Percentiles rank a stretch among this genome's conserved stretches.
These are phyloP conservation scores for Magallana angulata DNA, from an alignment of 1,140 invertebrate genomes.

Conservation along the genomic window DNA sequence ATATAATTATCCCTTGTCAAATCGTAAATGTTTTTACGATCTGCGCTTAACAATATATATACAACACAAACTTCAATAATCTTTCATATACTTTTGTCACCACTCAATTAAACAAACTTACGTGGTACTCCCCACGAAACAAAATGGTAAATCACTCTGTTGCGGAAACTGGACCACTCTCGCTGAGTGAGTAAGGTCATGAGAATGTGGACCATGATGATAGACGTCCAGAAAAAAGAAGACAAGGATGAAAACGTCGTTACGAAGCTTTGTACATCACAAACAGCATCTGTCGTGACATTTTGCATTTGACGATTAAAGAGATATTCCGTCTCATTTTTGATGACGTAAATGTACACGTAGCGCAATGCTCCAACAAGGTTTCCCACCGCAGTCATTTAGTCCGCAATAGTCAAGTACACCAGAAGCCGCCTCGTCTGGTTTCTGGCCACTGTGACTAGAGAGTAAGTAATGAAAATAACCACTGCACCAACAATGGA, in stretches of 20 bases:
- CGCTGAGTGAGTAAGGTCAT: background rate
- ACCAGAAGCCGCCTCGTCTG: constrained; percentile 41
- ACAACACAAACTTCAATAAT: too few species aligned
- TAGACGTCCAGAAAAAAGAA: constrained; percentile 50
- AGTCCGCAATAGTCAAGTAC: constrained; percentile 43
- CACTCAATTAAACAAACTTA: background rate
- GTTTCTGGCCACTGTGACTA: constrained; percentile 21
- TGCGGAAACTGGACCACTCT: background rate
- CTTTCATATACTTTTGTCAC: too few species aligned
- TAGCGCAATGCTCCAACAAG: constrained; percentile 31
- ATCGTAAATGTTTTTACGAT: too few species aligned
- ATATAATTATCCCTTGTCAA: too few species aligned
- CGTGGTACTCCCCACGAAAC: constrained; percentile 55
- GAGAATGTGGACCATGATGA: constrained; percentile 54
- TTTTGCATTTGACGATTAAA: background rate
- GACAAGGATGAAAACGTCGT: constrained; percentile 57
- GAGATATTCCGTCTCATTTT: constrained; percentile 3
- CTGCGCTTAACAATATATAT: too few species aligned
- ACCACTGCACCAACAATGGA: constrained; percentile 44
- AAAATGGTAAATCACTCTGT: constrained; percentile 40
- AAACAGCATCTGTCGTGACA: background rate
- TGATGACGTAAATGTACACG: background rate
- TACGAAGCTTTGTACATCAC: constrained; percentile 47
- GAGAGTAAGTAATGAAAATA: constrained; percentile 43
- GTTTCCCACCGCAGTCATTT: constrained; percentile 34